Evolutionary conservation across 1,140 invertebrate genomes (phyloP), one percentile per base, ranked within the genome.

Genomic region (Camponotus floridanus): DNA sequence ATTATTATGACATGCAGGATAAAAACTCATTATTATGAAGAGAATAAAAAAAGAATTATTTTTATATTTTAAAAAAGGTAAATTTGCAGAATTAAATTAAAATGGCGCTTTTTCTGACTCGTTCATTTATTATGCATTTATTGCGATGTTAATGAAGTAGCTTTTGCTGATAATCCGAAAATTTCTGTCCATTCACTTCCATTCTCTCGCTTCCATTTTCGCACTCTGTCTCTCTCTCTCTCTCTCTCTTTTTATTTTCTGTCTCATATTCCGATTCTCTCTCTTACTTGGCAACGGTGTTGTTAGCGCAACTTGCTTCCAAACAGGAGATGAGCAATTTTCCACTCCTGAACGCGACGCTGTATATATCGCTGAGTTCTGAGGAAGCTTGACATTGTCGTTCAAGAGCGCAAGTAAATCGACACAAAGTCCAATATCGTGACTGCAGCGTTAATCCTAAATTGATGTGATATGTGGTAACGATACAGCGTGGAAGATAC

Each of bases 291-390:
- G 42, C 71, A 81, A 59, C 70, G 55, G 39, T 71, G 79, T 83
- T 83, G 79, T 74, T 83, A 55, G 79, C 5, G 4, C 68, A 83
- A 83, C 79, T 83, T 55, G 68, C 68, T 83, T 83, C 68, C 68
- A 83, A 83, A 83, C 79, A 74, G 79, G 79, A 83, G 79, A 83
- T 83, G 79, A 83, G 68, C 79, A 83, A 83, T 83, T 83, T 83
- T 83, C 79, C 68, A 83, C 79, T 45, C 55, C 68, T 73, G 59
- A 83, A 73, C 55, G 39, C 55, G 55, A 83, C 31, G 68, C 55
- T 21, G 31, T 83, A 57, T 61, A 73, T 61, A 73, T 73, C 55
- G 68, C 33, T 33, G 26, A 36, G 68, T 74, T 74, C 68, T 48
- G 68, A 83, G 39, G 31, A 48, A 83, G 68, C 68, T 74, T 61